Base-by-base conservation (phyloP, 2,888 invertebrate genomes). In the Drosophila siamana region DNA sequence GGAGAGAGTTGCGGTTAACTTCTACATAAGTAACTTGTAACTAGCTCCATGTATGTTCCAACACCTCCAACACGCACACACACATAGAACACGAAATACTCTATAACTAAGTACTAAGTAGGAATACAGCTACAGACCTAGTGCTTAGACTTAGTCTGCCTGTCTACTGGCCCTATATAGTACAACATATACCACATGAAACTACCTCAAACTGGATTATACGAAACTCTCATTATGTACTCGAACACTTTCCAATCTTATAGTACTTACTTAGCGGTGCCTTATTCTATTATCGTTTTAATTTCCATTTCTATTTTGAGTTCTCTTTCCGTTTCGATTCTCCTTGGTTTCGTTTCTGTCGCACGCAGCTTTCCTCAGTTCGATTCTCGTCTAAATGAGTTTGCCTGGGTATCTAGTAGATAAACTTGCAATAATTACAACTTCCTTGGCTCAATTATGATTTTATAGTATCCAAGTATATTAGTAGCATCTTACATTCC, bases 361-460 rank as follows among this genome's bases (percentile, higher is more conserved):
- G 81, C 81, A 81, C 87, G 87, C 66, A 56, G 36, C 48, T 72
- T 60, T 46, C 46, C 48, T 57, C 22, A 40, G 36, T 60, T 70
- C 48, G 19, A 40, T 57, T 74, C 22, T 44, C 26, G 15, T 41
- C 4, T 13, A 1, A 40, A 50, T 57, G 16, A 54, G 56, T 56
- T 56, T 51, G 74, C 73, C 69, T 72, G 51, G 15, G 13, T 71
- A 55, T 33, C 36, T 54, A 66, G 36, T 60, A 55, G 44, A 30
- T 30, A 1, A 2, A 30, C 2, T 9, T 28, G 4, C 28, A 19
- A 1, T 16, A 47, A 13, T 30, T 47, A 56, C 43, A 33, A 40
- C 8, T 28, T 67, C 15, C 50, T 38, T 38, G 60, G 47, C 57
- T 65, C 56, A 48, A 8, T 8, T 46, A 8, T 60, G 9, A 26